Percentiles rank a stretch among this genome's conserved stretches.
Evolutionary conservation across 2,113 vertebrate species (phyloP).

Genomic region (Otolemur garnettii): DNA sequence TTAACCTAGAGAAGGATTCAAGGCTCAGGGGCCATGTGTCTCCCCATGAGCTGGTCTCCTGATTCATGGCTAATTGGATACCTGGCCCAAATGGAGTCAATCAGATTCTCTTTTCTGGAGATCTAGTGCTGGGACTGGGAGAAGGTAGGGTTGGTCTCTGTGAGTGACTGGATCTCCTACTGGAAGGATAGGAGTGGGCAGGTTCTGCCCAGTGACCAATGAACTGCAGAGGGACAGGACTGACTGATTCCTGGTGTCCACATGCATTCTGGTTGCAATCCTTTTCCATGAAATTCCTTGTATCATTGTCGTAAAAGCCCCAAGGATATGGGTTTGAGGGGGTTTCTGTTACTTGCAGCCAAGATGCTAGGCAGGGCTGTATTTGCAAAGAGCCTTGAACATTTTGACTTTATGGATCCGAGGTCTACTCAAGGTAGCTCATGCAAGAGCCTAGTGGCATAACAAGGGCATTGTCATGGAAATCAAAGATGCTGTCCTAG

Average conservation of each 20-base stretch:
- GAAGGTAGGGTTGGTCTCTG: neutral
- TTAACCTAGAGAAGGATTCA: neutral
- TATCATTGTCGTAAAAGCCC: neutral
- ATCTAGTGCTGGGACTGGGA: neutral
- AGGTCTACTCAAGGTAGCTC: neutral
- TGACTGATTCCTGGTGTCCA: neutral
- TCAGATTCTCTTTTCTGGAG: neutral
- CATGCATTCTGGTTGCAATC: too few relatives aligned
- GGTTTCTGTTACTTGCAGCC: neutral
- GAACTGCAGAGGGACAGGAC: neutral
- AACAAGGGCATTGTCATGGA: neutral
- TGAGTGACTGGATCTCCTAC: neutral
- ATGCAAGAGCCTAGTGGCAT: neutral
- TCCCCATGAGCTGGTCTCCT: neutral
- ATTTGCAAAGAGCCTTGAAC: neutral
- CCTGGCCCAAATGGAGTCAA: neutral
- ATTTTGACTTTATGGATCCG: neutral
- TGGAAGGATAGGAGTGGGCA: neutral
- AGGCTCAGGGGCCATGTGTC: neutral
- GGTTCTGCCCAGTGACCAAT: neutral
- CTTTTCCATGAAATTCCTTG: neutral
- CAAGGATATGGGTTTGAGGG: rapidly evolving
- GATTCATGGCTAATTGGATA: neutral
- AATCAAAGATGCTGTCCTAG: neutral
- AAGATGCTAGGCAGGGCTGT: neutral